Base-by-base conservation (phyloP, 1,140 invertebrate genomes). In the Papilio aristodemus region DNA sequence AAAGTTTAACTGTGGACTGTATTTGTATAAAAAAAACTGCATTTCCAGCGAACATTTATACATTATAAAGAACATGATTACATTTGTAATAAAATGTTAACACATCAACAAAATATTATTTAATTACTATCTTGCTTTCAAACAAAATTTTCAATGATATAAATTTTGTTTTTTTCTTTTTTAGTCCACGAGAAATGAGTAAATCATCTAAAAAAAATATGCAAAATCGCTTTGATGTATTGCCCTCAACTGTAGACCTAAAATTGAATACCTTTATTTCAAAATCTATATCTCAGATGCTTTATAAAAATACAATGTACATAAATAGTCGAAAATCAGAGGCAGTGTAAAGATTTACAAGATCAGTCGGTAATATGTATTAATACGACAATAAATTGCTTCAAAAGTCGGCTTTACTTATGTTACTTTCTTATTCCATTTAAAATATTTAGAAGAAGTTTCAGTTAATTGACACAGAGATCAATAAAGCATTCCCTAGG, bases 401-500 rank as follows among this genome's bases (percentile, higher is more conserved):
- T 54, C 46, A 54, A 54, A 54, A 54, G 46, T 54, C 46, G 19
- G 19, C 46, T 25, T 54, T 19, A 54, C 46, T 54, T 54, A 4
- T 54, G 10, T 54, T 54, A 22, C 19, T 22, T 50, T 50, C 43
- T 22, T 54, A 54, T 22, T 54, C 11, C 46, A 25, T 54, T 22
- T 22, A 22, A 50, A 60, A 38, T 38, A 60, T 60, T 60, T 37
- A 0, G 38, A 19, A 60, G 14, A 60, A 60, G 14, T 38, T 38
- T 38, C 59, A 60, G 5, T 60, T 37, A 63, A 63, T 39, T 63
- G 60, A 63, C 60, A 63, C 60, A 39, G 60, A 63, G 60, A 41
- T 63, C 60, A 63, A 41, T 25, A 63, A 38, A 43, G 13, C 13
- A 63, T 63, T 43, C 60, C 11, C 60, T 63, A 63, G 19, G 37